Evolutionary conservation across 2,113 vertebrate genomes (phyloP).

Genomic region (Mus pahari): DNA sequence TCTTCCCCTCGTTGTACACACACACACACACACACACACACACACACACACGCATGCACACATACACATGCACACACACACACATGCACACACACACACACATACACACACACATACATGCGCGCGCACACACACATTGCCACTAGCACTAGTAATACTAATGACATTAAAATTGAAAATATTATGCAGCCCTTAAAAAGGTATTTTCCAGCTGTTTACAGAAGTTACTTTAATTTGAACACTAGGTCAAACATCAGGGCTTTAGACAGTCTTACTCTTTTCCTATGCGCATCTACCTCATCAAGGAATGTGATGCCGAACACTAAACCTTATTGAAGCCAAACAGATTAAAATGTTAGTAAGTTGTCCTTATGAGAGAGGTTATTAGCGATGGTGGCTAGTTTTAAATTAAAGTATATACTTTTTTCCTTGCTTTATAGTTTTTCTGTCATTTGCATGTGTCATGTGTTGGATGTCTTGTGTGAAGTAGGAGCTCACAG

Average conservation of each 20-base stretch:
- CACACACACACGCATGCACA: background rate
- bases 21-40: background rate
- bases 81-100: background rate
- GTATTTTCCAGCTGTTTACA: background rate
- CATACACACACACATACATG: background rate
- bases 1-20: background rate
- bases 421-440: background rate
- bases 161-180: background rate
- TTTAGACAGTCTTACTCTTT: background rate
- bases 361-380: background rate
- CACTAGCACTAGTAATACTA: background rate
- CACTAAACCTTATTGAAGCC: background rate
- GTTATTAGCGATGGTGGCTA: background rate
- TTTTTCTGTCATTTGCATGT: background rate
- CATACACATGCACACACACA: rapidly evolving
- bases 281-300: rapidly evolving
- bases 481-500: background rate
- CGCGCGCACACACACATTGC: too few species aligned
- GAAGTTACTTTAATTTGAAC: background rate
- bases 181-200: conserved; percentile 53
- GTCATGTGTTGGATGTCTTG: background rate
- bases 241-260: background rate
- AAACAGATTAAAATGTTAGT: background rate
- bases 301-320: too few species aligned
- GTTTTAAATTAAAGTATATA: background rate